Conservation (phyloP, 2,797 vertebrate species). For the Pangasius sanitwongsei region DNA sequence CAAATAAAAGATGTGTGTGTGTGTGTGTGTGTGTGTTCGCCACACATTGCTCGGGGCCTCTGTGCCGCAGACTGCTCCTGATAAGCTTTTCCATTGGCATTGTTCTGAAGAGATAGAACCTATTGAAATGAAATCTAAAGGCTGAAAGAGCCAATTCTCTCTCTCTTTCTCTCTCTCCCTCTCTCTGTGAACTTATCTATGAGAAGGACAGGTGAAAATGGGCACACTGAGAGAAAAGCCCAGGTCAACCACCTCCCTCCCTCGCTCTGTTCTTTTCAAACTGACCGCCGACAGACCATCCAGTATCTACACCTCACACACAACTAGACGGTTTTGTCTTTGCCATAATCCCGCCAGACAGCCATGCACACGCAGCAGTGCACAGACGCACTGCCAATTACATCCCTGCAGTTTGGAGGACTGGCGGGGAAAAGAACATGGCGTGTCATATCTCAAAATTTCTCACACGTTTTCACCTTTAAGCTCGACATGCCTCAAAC, state of each 20-base stretch:
- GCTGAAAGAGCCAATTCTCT: conserved; percentile 66
- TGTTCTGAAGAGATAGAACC: conserved; percentile 68
- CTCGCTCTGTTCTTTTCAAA: conserved; percentile 54
- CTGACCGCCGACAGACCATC: conserved; percentile 53
- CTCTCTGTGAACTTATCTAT: conserved; percentile 63
- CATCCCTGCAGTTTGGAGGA: conserved; percentile 40
- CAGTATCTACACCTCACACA: conserved; percentile 52
- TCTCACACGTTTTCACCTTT: conserved; percentile 42
- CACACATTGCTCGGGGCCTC: conserved; percentile 54
- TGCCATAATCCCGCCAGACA: conserved; percentile 51
- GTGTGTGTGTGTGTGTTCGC: conserved; percentile 46
- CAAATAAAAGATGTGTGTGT: conserved; percentile 51
- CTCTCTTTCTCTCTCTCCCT: conserved; percentile 30
- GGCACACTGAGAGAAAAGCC: conserved; percentile 57
- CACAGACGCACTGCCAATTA: conserved; percentile 42
- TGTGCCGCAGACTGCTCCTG: conserved; percentile 56
- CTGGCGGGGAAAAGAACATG: conserved; percentile 16
- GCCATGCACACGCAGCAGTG: not conserved
- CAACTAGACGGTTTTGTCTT: conserved; percentile 47
- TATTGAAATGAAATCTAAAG: conserved; percentile 70
- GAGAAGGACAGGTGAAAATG: conserved; percentile 61
- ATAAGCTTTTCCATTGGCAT: conserved; percentile 65
- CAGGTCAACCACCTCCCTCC: conserved; percentile 52
- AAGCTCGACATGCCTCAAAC: conserved; percentile 24
- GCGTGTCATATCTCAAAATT: conserved; percentile 39